phyloP scores from a whole-genome alignment of 2,888 invertebrate species.

The Lasioglossum villosulum region DNA sequence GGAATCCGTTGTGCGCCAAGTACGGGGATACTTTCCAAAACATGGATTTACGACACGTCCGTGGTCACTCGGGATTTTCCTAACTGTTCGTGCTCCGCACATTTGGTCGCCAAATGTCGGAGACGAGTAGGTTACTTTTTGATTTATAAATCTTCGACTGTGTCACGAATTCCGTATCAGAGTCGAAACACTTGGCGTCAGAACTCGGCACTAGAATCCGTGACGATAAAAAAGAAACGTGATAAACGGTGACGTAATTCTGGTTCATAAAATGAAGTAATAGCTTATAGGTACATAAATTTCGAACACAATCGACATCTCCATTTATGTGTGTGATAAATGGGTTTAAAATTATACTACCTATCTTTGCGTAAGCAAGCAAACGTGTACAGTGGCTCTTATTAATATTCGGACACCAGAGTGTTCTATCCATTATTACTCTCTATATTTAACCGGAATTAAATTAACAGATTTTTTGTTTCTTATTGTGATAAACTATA shows the following conservation, averaged over 20 bases:
- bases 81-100: not conserved
- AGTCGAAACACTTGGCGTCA: not conserved
- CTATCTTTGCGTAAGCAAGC: too few relatives aligned
- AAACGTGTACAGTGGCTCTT: too few relatives aligned
- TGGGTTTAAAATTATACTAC: too few relatives aligned
- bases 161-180: not conserved
- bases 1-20: not conserved
- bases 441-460: too few relatives aligned
- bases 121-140: not conserved
- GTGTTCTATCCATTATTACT: too few relatives aligned
- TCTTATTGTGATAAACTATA: too few relatives aligned
- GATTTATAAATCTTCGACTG: not conserved
- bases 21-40: not conserved
- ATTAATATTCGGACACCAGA: too few relatives aligned
- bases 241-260: too few relatives aligned
- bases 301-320: not conserved
- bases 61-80: not conserved
- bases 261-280: not conserved
- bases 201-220: not conserved
- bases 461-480: too few relatives aligned
- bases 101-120: not conserved
- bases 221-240: not conserved
- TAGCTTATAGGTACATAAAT: not conserved
- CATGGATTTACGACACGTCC: constrained; percentile 5
- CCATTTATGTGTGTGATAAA: too few relatives aligned